Base-by-base conservation (phyloP, 2,888 invertebrate genomes). In the Drosophila yooni region DNA sequence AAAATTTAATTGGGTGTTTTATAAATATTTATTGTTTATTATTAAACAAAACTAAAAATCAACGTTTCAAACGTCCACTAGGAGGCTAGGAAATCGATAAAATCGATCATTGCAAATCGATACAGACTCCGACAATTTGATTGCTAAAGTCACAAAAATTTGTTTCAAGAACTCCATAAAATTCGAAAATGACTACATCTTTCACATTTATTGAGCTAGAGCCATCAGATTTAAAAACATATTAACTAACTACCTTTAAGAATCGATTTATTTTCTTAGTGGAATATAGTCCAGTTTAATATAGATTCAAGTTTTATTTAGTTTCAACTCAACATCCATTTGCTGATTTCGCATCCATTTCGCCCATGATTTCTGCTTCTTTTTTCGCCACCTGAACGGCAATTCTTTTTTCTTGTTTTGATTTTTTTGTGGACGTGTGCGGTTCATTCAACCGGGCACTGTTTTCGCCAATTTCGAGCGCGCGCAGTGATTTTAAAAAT, bases 371-470 rank as follows among this genome's bases (percentile, higher is more conserved):
- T 36, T 25, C 27, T 15, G 13, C 36, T 38, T 52, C 38, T 48
- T 56, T 46, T 27, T 31, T 50, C 50, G 34, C 51, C 78, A 78
- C 76, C 74, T 78, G 66, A 60, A 33, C 27, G 27, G 46, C 40
- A 52, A 43, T 50, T 34, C 21, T 33, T 18, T 15, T 7, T 29
- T 43, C 6, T 3, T n/a, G 36, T 27, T n/a, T 8, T 2, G 40
- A 34, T 43, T 13, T 4, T n/a, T 36, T 27, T 27, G 8, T 2
- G 40, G 38, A 15, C 51, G 25, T 56, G 15, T 54, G 62, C 48
- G 76, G 81, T 80, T 78, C 72, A 68, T 80, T 78, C 72, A 78
- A 78, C 78, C 62, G 72, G 61, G 11, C 59, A 59, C 54, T 31
- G n/a, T 34, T 72, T 48, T 48, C 60, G 61, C 63, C 66, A 78